Evolutionary conservation across 2,113 vertebrate species (phyloP).

Genomic region (Parus major): DNA sequence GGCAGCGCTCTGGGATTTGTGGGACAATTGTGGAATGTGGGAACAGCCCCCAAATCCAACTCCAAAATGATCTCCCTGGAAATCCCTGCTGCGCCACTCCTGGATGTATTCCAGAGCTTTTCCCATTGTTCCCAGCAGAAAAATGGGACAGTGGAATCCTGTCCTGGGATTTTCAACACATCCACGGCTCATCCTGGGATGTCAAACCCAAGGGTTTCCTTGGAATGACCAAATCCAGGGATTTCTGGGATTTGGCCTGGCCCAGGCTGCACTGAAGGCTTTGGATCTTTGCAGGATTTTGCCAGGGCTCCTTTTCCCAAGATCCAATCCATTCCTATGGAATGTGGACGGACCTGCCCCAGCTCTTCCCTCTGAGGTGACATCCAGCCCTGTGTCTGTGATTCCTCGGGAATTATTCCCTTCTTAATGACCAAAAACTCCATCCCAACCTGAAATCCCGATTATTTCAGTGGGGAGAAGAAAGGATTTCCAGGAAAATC

Average conservation of each 20-base stretch:
- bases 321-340: rapidly evolving
- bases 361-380: neutral
- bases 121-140: neutral
- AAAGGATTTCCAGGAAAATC: neutral
- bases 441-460: neutral
- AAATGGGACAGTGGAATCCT: neutral
- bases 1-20: neutral
- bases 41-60: neutral
- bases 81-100: neutral
- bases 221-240: too few relatives aligned
- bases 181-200: rapidly evolving
- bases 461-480: neutral
- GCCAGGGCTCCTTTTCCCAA: neutral
- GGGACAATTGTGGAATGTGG: neutral
- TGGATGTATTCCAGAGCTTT: neutral
- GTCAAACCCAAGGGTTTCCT: neutral
- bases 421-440: neutral
- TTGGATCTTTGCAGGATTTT: neutral
- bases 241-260: neutral
- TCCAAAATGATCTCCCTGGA: neutral
- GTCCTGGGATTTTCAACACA: neutral
- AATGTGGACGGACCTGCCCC: neutral
- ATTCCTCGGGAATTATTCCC: neutral
- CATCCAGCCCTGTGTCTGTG: rapidly evolving
- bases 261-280: neutral